Evolutionary conservation across 2,113 vertebrate species (phyloP), one percentile per base, ranked within the genome.

Genomic region (Melanerpes formicivorus): DNA sequence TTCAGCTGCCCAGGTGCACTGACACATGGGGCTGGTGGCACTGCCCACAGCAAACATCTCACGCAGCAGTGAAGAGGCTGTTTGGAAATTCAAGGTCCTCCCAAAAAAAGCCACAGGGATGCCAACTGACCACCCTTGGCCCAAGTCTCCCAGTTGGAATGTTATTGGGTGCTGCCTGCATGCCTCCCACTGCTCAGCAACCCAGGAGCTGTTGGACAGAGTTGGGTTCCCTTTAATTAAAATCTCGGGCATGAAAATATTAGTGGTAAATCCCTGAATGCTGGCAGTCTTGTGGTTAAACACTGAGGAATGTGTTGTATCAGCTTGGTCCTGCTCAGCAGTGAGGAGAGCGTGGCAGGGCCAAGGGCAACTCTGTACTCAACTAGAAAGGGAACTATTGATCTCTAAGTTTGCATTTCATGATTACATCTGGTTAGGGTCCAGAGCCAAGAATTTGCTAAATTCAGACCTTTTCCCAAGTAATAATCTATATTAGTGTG

Each of bases 71-170:
- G 3, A 32, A 56, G 40, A 58, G 65, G 40, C 23, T 65, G n/a
- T 1, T 0, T 27, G 48, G 54, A 52, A 86, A 32, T 25, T 2
- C 27, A 60, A 88, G 1, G 0, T n/a, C 1, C 1, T 52, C 2
- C 3, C 9, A 10, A 16, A 52, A 63, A 66, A 0, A 72, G 11
- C 29, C 19, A 6, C 0, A 3, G 42, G 50, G 30, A n/a, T 62
- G 37, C 16, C 25, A 81, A 5, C 0, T 18, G 58, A 5, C 48
- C 5, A 3, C 1, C 5, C 15, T 14, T 11, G 22, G 19, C 73
- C 65, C 22, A 2, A 2, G 1, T 22, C 12, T 7, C 37, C 23
- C 9, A 2, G 52, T 14, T 10, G 23, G 74, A 59, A n/a, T 3
- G 3, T 2, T 44, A 34, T n/a, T 26, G 9, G 29, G 23, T 32